A percentile compares a stretch with the other conserved stretches of the same genome.
These are phyloP conservation scores for Simalia tracyae DNA, from an alignment of 2,797 vertebrate species.

Conservation along the genomic window DNA sequence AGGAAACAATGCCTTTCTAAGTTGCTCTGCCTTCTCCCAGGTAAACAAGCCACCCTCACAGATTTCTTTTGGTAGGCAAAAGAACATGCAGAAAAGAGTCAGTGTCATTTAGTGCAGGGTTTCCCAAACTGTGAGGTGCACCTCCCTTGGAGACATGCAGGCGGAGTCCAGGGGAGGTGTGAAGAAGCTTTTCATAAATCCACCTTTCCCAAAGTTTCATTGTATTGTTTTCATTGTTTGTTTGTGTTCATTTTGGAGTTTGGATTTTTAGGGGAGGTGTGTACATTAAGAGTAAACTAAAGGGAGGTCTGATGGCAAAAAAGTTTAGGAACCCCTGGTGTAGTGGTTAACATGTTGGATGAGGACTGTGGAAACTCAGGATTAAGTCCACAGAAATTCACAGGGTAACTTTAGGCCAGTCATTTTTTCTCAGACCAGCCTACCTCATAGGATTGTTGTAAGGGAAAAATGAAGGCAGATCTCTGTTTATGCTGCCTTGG, in stretches of 20 bases:
- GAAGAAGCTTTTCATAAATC: not conserved
- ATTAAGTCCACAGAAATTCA: not conserved
- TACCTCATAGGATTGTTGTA: not conserved
- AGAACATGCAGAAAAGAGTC: conserved; percentile 10
- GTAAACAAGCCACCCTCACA: conserved; percentile 35
- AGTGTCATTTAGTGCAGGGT: not conserved
- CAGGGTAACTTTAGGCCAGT: not conserved
- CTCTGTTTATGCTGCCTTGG: not conserved
- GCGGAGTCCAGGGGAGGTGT: not conserved
- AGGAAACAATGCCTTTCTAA: conserved; percentile 3
- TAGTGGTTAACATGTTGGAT: not conserved
- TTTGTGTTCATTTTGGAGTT: not conserved
- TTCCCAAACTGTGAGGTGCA: not conserved
- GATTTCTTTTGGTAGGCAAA: not conserved
- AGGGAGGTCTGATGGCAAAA: not conserved
- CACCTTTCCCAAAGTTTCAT: not conserved
- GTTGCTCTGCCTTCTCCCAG: conserved; percentile 2
- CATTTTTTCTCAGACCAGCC: not conserved
- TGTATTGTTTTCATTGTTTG: not conserved
- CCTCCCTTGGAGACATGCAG: not conserved
- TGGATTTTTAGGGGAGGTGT: not conserved
- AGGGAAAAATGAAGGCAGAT: not conserved
- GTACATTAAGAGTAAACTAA: not conserved
- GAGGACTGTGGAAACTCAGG: not conserved
- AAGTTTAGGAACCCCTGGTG: not conserved